Conservation (phyloP, 2,113 vertebrate genomes). For the Tichodroma muraria region DNA sequence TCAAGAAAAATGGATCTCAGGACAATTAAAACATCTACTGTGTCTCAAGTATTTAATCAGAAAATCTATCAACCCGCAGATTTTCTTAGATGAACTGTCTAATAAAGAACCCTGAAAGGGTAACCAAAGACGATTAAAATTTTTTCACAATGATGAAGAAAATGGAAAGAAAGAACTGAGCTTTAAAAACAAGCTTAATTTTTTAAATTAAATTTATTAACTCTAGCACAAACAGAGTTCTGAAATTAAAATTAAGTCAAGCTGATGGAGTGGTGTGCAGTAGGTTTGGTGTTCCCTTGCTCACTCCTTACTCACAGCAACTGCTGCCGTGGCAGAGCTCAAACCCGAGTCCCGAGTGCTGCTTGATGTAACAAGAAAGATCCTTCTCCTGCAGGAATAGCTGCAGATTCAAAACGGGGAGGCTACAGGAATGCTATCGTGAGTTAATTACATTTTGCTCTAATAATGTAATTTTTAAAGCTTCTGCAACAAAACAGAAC, state of each 20-base stretch:
- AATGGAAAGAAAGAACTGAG: neutral
- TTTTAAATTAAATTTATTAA: neutral
- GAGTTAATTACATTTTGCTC: neutral
- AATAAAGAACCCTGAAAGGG: neutral
- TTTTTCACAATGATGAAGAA: neutral
- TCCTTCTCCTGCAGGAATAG: neutral
- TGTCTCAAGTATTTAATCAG: neutral
- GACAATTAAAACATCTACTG: constrained; percentile 11
- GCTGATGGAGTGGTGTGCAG: rapidly evolving
- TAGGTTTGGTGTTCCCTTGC: rapidly evolving
- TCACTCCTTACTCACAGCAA: rapidly evolving
- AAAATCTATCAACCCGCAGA: neutral
- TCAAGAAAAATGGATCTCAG: neutral
- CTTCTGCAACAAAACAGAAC: neutral
- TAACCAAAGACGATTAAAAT: neutral
- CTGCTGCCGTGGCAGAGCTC: neutral
- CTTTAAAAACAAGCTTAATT: neutral
- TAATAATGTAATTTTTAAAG: neutral
- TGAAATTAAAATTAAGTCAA: neutral
- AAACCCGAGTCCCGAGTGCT: neutral
- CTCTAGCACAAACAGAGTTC: neutral
- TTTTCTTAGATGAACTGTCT: neutral
- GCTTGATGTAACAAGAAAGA: neutral
- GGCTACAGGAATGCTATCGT: neutral
- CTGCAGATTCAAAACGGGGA: neutral